These are phyloP conservation scores for Brienomyrus longianalis DNA, from an alignment of 2,113 vertebrate genomes.

Conservation along the genomic window DNA sequence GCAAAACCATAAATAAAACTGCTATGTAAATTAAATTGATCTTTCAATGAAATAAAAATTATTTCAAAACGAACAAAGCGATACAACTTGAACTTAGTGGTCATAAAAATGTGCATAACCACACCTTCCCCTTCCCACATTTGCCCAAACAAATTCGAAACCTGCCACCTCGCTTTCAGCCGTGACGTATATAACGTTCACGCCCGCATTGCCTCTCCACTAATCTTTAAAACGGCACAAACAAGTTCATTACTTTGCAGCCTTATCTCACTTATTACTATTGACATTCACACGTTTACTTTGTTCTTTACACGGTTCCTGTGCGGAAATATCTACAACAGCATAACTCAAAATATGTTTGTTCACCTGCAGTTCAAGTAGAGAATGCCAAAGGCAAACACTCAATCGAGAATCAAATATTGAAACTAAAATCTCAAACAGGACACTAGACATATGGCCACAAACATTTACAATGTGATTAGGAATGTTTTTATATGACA, in stretches of 20 bases:
- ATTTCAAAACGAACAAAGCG: neutral
- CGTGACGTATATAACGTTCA: neutral
- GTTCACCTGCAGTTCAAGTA: neutral
- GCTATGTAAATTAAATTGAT: neutral
- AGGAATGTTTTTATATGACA: neutral
- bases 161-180: neutral
- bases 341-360: too few species aligned
- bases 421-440: conserved; percentile 12
- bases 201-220: too few species aligned
- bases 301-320: neutral
- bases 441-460: neutral
- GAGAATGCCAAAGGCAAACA: neutral
- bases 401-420: neutral
- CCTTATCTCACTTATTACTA: neutral
- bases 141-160: neutral
- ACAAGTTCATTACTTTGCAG: neutral
- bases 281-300: neutral
- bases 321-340: neutral
- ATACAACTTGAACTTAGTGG: neutral
- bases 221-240: neutral
- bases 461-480: conserved; percentile 10
- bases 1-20: neutral
- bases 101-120: neutral
- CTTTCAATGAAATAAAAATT: neutral
- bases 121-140: neutral